Evolutionary conservation across 2,888 invertebrate species (phyloP).

Genomic region (Agrotis ipsilon): DNA sequence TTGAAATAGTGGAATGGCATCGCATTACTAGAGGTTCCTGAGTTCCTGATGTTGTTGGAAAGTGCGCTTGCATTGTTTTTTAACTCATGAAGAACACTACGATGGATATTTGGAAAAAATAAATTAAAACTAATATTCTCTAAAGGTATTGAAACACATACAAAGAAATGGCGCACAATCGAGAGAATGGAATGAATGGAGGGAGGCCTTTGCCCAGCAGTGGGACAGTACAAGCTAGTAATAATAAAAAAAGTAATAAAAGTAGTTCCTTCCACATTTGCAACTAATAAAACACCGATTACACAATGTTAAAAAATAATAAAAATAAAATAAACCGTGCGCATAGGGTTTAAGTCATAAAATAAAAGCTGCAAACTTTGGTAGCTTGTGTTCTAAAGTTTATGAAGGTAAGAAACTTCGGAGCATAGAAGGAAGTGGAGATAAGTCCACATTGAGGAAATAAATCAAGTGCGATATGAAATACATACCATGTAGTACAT

Average conservation of each 20-base stretch:
- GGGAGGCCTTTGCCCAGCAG: too few species aligned
- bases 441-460: neutral
- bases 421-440: constrained; percentile 3
- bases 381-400: constrained; percentile 23
- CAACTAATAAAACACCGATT: neutral
- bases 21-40: neutral
- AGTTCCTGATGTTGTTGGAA: neutral
- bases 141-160: too few species aligned
- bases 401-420: constrained; percentile 26
- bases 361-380: constrained; percentile 38
- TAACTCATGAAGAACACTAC: neutral
- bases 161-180: too few species aligned
- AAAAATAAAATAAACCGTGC: constrained; percentile 33
- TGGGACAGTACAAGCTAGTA: too few species aligned
- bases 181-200: too few species aligned
- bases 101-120: neutral
- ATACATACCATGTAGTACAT: constrained; percentile 5
- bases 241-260: too few species aligned
- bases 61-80: neutral
- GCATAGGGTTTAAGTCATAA: constrained; percentile 20
- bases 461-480: neutral
- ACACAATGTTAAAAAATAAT: constrained; percentile 13
- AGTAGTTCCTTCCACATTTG: too few species aligned
- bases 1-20: constrained; percentile 4
- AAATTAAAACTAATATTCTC: too few species aligned